phyloP scores from a whole-genome alignment of 2,888 invertebrate genomes.

The Drosophila atroscutellata region DNA sequence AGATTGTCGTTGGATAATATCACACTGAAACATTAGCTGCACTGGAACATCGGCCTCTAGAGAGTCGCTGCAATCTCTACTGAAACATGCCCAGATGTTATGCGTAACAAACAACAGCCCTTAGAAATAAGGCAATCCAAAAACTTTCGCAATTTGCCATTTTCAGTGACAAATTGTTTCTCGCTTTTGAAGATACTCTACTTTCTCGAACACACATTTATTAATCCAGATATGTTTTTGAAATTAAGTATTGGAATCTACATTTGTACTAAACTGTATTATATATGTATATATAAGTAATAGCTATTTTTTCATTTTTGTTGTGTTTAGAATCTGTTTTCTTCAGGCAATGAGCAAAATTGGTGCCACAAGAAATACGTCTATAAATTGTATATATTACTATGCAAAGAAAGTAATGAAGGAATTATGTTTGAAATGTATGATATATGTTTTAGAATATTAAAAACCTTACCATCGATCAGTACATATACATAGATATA shows the following conservation, averaged over 20 bases:
- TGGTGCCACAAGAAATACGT: background rate
- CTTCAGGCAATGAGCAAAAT: background rate
- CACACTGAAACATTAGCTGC: conserved; percentile 2
- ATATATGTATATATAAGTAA: too few relatives aligned
- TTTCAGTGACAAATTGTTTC: background rate
- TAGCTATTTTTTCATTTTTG: too few relatives aligned
- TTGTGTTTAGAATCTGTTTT: background rate
- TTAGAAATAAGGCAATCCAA: background rate
- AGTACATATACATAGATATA: background rate
- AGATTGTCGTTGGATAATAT: background rate
- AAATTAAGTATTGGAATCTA: background rate
- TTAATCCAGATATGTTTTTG: background rate
- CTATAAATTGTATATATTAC: background rate
- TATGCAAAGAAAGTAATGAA: background rate
- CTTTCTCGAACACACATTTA: background rate
- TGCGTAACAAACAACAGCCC: background rate
- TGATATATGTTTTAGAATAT: background rate
- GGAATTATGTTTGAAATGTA: background rate
- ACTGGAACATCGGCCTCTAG: background rate
- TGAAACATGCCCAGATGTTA: background rate
- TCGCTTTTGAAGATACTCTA: background rate
- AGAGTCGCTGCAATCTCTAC: background rate
- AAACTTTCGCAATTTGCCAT: background rate
- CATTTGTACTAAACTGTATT: background rate
- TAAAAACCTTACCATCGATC: background rate